phyloP scores from a whole-genome alignment of 2,888 invertebrate genomes.

The Calephelis perditalis region DNA sequence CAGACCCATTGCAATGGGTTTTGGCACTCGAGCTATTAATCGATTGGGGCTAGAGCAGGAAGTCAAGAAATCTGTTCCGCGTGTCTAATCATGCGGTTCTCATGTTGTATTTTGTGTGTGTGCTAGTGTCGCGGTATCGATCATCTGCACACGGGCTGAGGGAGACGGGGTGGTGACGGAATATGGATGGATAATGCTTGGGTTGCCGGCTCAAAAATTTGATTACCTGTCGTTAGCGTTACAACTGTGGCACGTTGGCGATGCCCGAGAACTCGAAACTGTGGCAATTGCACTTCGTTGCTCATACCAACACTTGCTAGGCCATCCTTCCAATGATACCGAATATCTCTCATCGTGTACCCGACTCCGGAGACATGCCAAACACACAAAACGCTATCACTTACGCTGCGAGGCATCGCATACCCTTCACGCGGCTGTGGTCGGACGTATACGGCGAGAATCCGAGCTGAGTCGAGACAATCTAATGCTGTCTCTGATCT shows the following conservation, averaged over 20 bases:
- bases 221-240: conserved; percentile 96
- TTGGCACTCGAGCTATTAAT: conserved; percentile 67
- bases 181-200: conserved; percentile 63
- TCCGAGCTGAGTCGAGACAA: conserved; percentile 42
- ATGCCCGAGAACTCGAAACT: conserved; percentile 97
- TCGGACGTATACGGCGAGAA: conserved; percentile 44
- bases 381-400: conserved; percentile 79
- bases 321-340: conserved; percentile 97
- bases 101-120: conserved; percentile 67
- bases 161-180: conserved; percentile 70
- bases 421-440: conserved; percentile 47
- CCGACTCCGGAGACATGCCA: conserved; percentile 88
- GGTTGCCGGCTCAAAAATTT: conserved; percentile 47
- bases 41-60: conserved; percentile 64
- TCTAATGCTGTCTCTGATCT: conserved; percentile 28
- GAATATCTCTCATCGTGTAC: conserved; percentile 98
- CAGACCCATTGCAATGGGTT: conserved; percentile 77
- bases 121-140: conserved; percentile 67
- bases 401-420: conserved; percentile 72
- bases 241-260: conserved; percentile 96
- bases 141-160: conserved; percentile 69
- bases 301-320: conserved; percentile 96
- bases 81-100: conserved; percentile 65
- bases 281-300: conserved; percentile 96
- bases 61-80: conserved; percentile 60